Evolutionary conservation across 2,888 invertebrate genomes (phyloP).

Genomic region (Chymomyza fuscimana): DNA sequence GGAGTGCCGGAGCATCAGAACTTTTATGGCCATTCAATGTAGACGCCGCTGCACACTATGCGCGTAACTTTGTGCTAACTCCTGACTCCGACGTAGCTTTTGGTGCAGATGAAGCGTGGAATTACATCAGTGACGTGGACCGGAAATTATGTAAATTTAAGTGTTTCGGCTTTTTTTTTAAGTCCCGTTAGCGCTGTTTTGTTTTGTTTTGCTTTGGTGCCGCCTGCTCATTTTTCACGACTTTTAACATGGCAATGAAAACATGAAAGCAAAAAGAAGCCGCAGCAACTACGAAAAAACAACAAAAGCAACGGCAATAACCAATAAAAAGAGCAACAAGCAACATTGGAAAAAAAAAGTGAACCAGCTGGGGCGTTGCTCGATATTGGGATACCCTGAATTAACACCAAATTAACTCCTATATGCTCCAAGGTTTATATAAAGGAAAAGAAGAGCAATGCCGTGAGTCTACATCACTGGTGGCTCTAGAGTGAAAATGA

Average conservation of each 20-base stretch:
- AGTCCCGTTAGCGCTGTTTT: background rate
- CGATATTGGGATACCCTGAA: background rate
- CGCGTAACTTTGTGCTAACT: background rate
- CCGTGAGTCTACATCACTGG: no score
- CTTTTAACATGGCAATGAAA: conserved; percentile 73
- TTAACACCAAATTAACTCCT: no score
- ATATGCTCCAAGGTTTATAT: no score
- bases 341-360: background rate
- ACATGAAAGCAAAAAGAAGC: conserved; percentile 67
- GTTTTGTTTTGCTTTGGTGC: conserved; percentile 22
- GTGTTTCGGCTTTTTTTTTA: conserved; percentile 58
- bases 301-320: conserved; percentile 44
- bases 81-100: conserved; percentile 37
- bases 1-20: background rate
- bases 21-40: background rate
- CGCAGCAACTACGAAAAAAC: conserved; percentile 50
- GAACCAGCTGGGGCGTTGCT: conserved; percentile 37
- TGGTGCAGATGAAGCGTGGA: conserved; percentile 66
- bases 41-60: background rate
- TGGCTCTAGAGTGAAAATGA: no score
- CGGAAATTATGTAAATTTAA: conserved; percentile 76
- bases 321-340: conserved; percentile 55
- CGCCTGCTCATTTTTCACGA: conserved; percentile 30
- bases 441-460: no score
- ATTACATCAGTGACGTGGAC: conserved; percentile 71